Evolutionary conservation across 1,140 invertebrate genomes (phyloP), one percentile per base, ranked within the genome.

Genomic region (Lanistes nyassanus): DNA sequence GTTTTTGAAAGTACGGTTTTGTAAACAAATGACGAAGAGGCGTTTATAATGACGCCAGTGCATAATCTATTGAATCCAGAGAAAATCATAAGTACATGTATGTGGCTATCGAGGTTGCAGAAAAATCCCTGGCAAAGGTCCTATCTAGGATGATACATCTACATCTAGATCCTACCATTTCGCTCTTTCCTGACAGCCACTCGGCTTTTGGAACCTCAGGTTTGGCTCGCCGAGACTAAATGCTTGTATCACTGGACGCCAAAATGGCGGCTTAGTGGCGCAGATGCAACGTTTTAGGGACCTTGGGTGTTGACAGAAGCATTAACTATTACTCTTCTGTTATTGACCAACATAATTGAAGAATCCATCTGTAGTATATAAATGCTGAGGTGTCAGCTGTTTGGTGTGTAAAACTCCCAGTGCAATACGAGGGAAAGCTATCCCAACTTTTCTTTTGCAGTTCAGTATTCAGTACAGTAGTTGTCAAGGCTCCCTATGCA

Each of bases 171-270:
- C n/a, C n/a, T n/a, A n/a, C n/a, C n/a, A n/a, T n/a, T n/a, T n/a
- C n/a, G n/a, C n/a, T n/a, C n/a, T n/a, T n/a, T n/a, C n/a, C n/a
- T 42, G 39, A 42, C 39, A 13, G 13, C 39, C 13, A 42, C 13
- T 42, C 39, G 13, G 6, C 13, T 47, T 2, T 47, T 47, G 9
- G 9, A 13, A 13, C 19, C 5, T 47, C 19, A 47, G 0, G 19
- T n/a, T 39, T 62, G 16, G 70, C 55, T 36, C 31, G 60, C 55
- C 68, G 58, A 72, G 55, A 72, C 53, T 5, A 58, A 9, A 47
- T 47, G 42, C 70, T 3, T 3, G 70, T 72, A 72, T 37, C 70
- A 21, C 37, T 56, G 56, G 70, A 72, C 70, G 70, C 70, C 70
- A 72, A 72, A n/a, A 72, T 72, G 70, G 70, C 55, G 3, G 34